Evolutionary conservation across 2,113 vertebrate genomes (phyloP).

Genomic region (Thunnus maccoyii): DNA sequence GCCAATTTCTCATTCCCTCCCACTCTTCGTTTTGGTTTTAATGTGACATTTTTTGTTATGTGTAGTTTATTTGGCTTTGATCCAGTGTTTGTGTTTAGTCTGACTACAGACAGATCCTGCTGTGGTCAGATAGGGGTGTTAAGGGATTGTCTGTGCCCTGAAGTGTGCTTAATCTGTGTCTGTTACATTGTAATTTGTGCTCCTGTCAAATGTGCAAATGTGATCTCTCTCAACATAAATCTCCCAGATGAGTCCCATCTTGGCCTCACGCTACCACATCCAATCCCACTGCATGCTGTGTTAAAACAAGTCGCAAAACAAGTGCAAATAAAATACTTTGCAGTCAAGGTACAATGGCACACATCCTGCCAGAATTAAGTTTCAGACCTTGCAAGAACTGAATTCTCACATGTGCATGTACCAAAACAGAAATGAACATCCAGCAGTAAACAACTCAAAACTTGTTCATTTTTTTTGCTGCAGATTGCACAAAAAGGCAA

Average conservation of each 20-base stretch:
- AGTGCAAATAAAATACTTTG: constrained; percentile 31
- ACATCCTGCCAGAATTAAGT: neutral
- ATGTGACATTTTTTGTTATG: neutral
- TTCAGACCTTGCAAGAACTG: neutral
- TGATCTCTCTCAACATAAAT: constrained; percentile 33
- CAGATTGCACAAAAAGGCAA: neutral
- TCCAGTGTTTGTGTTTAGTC: constrained; percentile 55
- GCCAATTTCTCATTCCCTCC: neutral
- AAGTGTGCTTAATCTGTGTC: constrained; percentile 63
- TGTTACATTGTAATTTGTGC: constrained; percentile 44
- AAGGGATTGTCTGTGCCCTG: constrained; percentile 53
- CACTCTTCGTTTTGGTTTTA: constrained; percentile 2
- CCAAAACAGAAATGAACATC: neutral
- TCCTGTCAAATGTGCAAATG: constrained; percentile 52
- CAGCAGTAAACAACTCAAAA: neutral
- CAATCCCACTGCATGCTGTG: neutral
- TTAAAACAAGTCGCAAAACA: constrained; percentile 11
- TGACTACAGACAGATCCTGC: constrained; percentile 46
- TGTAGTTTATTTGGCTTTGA: constrained; percentile 29
- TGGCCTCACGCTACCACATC: neutral
- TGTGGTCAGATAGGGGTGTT: constrained; percentile 57
- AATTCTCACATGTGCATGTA: neutral
- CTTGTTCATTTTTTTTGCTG: neutral
- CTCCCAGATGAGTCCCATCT: constrained; percentile 28
- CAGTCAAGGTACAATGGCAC: constrained; percentile 1